These are phyloP conservation scores for Halcyon malimbica DNA, from an alignment of 2,113 vertebrate genomes.

Conservation along the genomic window DNA sequence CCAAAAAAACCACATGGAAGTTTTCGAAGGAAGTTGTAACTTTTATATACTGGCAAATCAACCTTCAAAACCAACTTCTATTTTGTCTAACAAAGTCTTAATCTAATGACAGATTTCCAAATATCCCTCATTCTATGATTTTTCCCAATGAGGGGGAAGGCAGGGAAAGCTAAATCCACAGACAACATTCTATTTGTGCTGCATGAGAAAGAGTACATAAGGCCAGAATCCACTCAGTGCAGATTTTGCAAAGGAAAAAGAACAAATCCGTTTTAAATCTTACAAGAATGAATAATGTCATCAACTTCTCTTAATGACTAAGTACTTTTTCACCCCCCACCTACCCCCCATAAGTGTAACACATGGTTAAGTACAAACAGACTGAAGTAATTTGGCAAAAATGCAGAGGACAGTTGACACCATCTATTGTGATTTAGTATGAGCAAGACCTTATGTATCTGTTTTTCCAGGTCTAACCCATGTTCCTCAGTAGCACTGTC, in stretches of 20 bases:
- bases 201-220: neutral
- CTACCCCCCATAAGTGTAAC: fast-evolving
- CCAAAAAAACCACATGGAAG: neutral
- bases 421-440: neutral
- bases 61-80: neutral
- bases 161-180: neutral
- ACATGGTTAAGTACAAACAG: neutral
- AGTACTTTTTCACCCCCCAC: neutral
- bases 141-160: neutral
- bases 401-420: neutral
- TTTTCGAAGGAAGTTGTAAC: neutral
- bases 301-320: neutral
- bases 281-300: neutral
- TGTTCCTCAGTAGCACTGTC: neutral
- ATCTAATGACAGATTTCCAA: neutral
- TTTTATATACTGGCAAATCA: neutral
- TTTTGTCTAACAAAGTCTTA: neutral
- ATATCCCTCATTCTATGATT: neutral
- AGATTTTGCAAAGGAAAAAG: neutral
- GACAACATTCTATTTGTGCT: neutral
- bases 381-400: neutral
- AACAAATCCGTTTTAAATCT: neutral
- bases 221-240: neutral
- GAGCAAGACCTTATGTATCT: neutral
- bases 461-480: neutral